phyloP scores from a whole-genome alignment of 2,797 vertebrate genomes.

The Artibeus jamaicensis region DNA sequence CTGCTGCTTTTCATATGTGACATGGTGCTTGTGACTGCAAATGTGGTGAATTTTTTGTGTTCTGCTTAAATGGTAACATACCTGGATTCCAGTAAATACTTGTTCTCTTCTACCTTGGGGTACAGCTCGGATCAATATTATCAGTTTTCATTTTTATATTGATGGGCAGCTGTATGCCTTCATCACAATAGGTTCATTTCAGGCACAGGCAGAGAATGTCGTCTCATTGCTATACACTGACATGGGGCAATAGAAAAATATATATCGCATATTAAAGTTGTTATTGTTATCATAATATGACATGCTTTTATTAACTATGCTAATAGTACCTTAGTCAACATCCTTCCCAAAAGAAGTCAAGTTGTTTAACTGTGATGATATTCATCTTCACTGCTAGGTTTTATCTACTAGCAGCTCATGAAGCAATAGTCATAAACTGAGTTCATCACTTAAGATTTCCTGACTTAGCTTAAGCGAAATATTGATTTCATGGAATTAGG shows the following conservation, averaged over 20 bases:
- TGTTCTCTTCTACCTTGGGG: constrained; percentile 1
- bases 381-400: neutral
- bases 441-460: constrained; percentile 41
- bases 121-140: neutral
- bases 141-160: constrained; percentile 27
- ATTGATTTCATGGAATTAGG: constrained; percentile 59
- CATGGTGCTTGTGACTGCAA: neutral
- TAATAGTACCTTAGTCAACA: neutral
- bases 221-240: neutral
- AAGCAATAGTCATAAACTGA: constrained; percentile 35
- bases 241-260: neutral
- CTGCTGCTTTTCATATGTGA: neutral
- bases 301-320: neutral
- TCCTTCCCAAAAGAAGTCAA: neutral
- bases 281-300: neutral
- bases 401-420: neutral
- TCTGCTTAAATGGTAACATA: neutral
- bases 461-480: constrained; percentile 53
- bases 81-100: neutral
- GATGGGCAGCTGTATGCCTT: neutral
- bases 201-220: neutral
- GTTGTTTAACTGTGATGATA: constrained; percentile 29
- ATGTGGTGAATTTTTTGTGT: neutral
- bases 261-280: neutral
- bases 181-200: neutral